Evolutionary conservation across 2,797 vertebrate species (phyloP), one percentile per base, ranked within the genome.

Genomic region (Alexandromys oeconomus): DNA sequence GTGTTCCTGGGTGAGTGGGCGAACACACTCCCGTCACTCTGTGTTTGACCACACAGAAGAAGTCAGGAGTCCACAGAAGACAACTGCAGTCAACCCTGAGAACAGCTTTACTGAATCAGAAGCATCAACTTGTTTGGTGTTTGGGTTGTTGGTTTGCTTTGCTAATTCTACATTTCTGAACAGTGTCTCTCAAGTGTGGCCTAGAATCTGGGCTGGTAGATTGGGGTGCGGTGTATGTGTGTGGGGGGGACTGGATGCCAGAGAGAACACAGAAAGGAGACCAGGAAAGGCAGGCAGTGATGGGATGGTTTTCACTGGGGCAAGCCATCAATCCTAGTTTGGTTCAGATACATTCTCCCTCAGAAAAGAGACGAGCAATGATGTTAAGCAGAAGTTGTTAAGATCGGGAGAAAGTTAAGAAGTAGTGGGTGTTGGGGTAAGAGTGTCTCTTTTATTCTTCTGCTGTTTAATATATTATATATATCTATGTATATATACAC

Each of bases 121-220:
- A 84, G 43, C 37, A 31, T 46, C 13, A 17, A 27, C 65, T 48
- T 91, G 67, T 78, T 57, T 10, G 87, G 54, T 82, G 17, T n/a
- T 31, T 21, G 31, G 40, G 80, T 11, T 17, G 8, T 61, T 82
- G 80, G 7, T 43, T 82, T 84, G 81, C 29, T 65, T 43, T 46
- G 27, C 27, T 3, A 51, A 43, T 25, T 71, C 37, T 85, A 57
- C 29, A 67, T 95, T 93, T 91, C 76, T 87, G 46, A 80, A 73
- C 40, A 29, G 23, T 19, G 69, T 87, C 19, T 87, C 57, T 61
- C 67, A 54, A 71, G 74, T 7, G 4, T 2, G 57, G 40, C 21
- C 93, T 88, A 78, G 74, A 87, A 63, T 43, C 37, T 74, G 81
- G 19, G 51, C 29, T 74, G 67, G n/a, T 25, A 87, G 93, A 73